These are phyloP conservation scores for Creontiades dilutus DNA, from an alignment of 2,888 invertebrate species.

Conservation along the genomic window DNA sequence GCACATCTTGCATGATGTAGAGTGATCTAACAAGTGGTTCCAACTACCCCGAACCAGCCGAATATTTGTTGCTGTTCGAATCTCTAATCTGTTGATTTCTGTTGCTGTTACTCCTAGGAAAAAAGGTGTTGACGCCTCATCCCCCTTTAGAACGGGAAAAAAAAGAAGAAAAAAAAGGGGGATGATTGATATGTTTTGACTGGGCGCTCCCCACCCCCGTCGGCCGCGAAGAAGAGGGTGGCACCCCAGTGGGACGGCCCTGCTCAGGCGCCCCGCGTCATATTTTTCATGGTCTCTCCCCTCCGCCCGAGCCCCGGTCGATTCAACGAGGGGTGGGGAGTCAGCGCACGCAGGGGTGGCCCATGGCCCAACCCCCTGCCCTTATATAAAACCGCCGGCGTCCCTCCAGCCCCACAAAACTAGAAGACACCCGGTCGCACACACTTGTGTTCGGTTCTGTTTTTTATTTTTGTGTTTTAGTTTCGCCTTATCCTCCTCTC, in stretches of 20 bases:
- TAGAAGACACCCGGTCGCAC: constrained; percentile 76
- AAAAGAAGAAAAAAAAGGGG: not conserved
- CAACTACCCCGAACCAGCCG: not conserved
- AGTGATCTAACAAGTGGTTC: constrained; percentile 40
- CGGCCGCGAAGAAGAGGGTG: constrained; percentile 40
- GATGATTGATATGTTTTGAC: constrained; percentile 73
- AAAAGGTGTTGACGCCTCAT: constrained; percentile 33
- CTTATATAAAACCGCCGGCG: constrained; percentile 75
- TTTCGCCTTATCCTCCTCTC: constrained; percentile 74
- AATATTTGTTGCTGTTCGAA: not conserved
- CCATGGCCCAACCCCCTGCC: constrained; percentile 73
- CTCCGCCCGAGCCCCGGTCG: constrained; percentile 55
- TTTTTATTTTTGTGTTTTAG: constrained; percentile 76
- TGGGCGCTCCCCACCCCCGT: not conserved
- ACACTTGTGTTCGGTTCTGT: constrained; percentile 75
- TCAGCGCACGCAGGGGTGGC: constrained; percentile 74
- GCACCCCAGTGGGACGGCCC: constrained; percentile 60
- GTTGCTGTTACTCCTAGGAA: constrained; percentile 38
- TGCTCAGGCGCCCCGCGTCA: constrained; percentile 72
- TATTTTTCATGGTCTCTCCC: constrained; percentile 74
- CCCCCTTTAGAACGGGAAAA: not conserved
- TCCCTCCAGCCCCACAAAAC: constrained; percentile 77
- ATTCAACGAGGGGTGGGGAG: constrained; percentile 72
- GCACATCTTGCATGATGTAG: too few species aligned
- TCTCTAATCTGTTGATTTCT: constrained; percentile 43